Conservation (phyloP, 1,140 invertebrate species). For the Nixonia krombeini region DNA sequence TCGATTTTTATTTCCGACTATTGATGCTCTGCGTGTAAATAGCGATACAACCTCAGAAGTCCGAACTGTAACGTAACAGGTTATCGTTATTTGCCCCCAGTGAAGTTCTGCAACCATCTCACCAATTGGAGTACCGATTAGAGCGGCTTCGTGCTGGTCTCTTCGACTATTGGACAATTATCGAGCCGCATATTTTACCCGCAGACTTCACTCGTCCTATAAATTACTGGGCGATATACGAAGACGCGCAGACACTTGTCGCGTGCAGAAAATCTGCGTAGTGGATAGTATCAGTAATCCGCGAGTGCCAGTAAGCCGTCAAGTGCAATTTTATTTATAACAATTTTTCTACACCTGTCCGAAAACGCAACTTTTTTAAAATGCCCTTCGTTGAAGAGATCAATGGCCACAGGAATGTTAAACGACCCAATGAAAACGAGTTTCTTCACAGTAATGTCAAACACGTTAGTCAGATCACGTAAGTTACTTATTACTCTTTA, state of each 20-base stretch:
- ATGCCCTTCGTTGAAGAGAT: constrained; percentile 48
- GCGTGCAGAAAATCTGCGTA: too few relatives aligned
- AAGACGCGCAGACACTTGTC: constrained; percentile 23
- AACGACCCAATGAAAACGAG: constrained; percentile 57
- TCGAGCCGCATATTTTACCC: constrained; percentile 14
- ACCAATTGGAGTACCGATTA: constrained; percentile 25
- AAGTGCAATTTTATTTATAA: background rate
- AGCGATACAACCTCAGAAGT: too few relatives aligned
- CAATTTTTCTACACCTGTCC: too few relatives aligned
- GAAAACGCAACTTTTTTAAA: constrained; percentile 78
- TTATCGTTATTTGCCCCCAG: constrained; percentile 23
- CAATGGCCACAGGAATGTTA: constrained; percentile 50
- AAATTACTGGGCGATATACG: constrained; percentile 34
- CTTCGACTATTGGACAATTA: constrained; percentile 29
- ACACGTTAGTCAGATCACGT: constrained; percentile 51
- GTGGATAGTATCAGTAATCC: too few relatives aligned
- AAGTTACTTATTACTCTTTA: constrained; percentile 42
- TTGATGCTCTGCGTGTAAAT: too few relatives aligned
- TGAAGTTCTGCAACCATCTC: constrained; percentile 12
- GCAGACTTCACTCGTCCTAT: constrained; percentile 24
- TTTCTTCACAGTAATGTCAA: constrained; percentile 54
- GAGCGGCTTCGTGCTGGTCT: constrained; percentile 17
- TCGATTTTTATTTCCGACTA: too few relatives aligned
- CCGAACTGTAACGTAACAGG: constrained; percentile 5
- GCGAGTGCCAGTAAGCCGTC: too few relatives aligned